A percentile compares a stretch with the other conserved stretches of the same genome.
These are phyloP conservation scores for Cherax quadricarinatus DNA, from an alignment of 1,140 invertebrate genomes.

Conservation along the genomic window DNA sequence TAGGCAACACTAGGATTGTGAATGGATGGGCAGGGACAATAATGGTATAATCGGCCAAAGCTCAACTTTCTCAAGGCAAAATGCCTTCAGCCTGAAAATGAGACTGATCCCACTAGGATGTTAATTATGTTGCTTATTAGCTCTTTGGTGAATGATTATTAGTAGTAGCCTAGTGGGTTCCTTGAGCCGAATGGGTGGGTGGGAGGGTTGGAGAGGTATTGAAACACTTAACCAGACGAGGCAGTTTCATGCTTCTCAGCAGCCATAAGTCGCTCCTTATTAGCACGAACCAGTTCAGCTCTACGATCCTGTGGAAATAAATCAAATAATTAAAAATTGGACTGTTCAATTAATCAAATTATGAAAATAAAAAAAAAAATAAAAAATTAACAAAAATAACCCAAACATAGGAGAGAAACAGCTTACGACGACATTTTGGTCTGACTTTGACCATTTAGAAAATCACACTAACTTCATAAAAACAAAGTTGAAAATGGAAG, in stretches of 20 bases:
- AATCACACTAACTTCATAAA: background rate
- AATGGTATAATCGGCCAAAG: slow-evolving; percentile 7
- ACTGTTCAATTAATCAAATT: background rate
- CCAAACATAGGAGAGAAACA: too few species aligned
- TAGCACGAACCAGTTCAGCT: slow-evolving; percentile 89
- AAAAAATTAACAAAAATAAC: too few species aligned
- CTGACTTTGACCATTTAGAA: too few species aligned
- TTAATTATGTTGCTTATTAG: background rate
- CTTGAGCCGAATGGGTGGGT: slow-evolving; percentile 53
- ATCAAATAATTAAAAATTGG: background rate
- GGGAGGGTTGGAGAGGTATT: slow-evolving; percentile 27
- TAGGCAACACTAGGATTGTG: slow-evolving; percentile 42
- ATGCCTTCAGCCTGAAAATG: background rate
- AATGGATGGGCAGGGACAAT: slow-evolving; percentile 41
- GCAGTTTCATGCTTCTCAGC: slow-evolving; percentile 78
- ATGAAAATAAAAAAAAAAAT: too few species aligned
- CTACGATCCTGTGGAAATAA: slow-evolving; percentile 84
- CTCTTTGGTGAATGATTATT: slow-evolving; percentile 14
- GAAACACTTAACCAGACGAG: slow-evolving; percentile 80
- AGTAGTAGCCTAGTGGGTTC: slow-evolving; percentile 26
- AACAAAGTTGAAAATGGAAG: background rate
- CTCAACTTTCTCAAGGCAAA: background rate
- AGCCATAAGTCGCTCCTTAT: slow-evolving; percentile 83
- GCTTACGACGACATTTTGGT: too few species aligned
- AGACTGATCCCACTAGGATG: slow-evolving; percentile 27